Evolutionary conservation across 1,140 invertebrate species (phyloP), one percentile per base, ranked within the genome.

Genomic region (Stenopsyche tienmushanensis): DNA sequence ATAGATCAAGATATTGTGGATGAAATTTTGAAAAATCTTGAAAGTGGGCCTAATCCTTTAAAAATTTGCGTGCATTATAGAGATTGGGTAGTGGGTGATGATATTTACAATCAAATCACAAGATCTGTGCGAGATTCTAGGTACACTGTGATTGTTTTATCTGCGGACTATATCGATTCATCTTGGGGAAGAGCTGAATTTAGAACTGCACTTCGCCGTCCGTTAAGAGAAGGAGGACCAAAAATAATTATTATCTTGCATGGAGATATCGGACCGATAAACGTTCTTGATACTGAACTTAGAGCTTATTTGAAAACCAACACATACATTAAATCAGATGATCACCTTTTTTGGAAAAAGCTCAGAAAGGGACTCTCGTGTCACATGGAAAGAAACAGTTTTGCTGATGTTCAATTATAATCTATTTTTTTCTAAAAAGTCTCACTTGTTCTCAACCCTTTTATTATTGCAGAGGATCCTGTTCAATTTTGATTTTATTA

Each of bases 101-200:
- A 83, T 72, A 94, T 96, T 69, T 85, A 88, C 0, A 86, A 71
- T 3, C 91, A 96, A 73, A 94, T 97, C 52, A 80, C 86, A 0
- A 79, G 84, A 0, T 92, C 91, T 0, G 90, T 97, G 0, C 82
- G 88, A 23, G 83, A 86, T 3, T 96, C 93, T 0, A 80, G 86
- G 66, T 80, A 92, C 26, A 96, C 94, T 0, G 83, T 96, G 60
- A 85, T 96, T 0, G 82, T 96, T 0, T 72, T 97, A 0, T 94
- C 94, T 0, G 84, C 85, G 8, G 87, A 89, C 69, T 96, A 94
- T 72, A 73, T 96, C 0, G 80, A 88, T 47, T 95, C 92, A 47
- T 83, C 88, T 10, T 97, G 94, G 93, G 90, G 90, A 13, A 85
- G 85, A 72, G 84, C 92, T 77, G 93, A 96, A 76, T 94, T 96